These are phyloP conservation scores for Carassius carassius DNA, from an alignment of 2,113 vertebrate genomes.

Conservation along the genomic window DNA sequence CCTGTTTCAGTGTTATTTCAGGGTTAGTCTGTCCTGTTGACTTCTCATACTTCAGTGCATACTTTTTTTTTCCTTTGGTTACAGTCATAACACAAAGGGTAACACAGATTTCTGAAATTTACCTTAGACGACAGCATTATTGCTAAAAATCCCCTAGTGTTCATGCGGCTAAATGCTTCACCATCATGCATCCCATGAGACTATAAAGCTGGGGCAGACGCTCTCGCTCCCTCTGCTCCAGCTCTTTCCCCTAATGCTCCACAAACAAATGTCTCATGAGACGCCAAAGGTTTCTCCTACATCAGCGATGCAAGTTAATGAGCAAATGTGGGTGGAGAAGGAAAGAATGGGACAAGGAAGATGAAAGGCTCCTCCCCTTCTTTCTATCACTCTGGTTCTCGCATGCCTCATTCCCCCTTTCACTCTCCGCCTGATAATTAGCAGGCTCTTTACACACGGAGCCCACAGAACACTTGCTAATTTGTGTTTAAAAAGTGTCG, in stretches of 20 bases:
- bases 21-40: not conserved
- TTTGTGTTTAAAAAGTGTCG: constrained; percentile 7
- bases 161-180: not conserved
- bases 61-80: not conserved
- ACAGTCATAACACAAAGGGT: not conserved
- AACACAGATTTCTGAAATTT: not conserved
- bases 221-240: not conserved
- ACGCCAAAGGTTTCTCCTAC: constrained; percentile 18
- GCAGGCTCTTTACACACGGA: constrained; percentile 20
- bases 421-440: constrained; percentile 23
- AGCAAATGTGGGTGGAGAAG: constrained; percentile 28
- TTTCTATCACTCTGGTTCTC: not conserved
- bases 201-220: not conserved
- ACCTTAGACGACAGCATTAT: not conserved
- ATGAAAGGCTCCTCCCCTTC: constrained; percentile 19
- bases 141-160: not conserved
- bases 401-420: constrained; percentile 9
- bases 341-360: not conserved
- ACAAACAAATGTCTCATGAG: constrained; percentile 32
- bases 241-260: not conserved
- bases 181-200: not conserved
- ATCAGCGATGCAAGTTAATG: constrained; percentile 35
- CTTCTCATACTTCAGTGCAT: not conserved
- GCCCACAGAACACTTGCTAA: constrained; percentile 28
- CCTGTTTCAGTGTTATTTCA: no score